These are phyloP conservation scores for Myopa testacea DNA, from an alignment of 2,888 invertebrate genomes.

Conservation along the genomic window DNA sequence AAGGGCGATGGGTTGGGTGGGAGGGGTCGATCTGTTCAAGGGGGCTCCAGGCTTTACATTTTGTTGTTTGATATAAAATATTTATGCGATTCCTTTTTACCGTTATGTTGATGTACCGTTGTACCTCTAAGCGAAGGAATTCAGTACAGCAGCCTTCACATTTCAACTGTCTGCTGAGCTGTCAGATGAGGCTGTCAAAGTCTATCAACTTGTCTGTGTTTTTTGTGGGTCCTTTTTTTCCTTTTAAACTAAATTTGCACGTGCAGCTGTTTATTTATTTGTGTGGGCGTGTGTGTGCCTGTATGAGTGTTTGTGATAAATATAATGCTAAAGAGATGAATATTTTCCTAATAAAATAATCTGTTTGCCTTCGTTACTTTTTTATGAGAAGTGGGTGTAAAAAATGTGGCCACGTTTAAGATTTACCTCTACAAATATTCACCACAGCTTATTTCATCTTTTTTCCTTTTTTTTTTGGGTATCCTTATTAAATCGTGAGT, in stretches of 20 bases:
- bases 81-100: constrained; percentile 27
- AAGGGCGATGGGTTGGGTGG: no score
- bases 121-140: constrained; percentile 26
- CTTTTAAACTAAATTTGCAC: constrained; percentile 15
- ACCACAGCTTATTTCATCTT: no score
- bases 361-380: constrained; percentile 48
- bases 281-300: constrained; percentile 40
- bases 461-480: no score
- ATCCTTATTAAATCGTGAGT: no score
- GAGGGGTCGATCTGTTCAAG: not conserved
- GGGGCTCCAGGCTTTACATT: not conserved
- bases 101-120: not conserved
- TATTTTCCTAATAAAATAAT: constrained; percentile 64
- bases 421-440: no score
- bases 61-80: constrained; percentile 36
- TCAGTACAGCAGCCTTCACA: constrained; percentile 19
- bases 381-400: no score
- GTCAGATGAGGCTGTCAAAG: constrained; percentile 31
- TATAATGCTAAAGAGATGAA: constrained; percentile 57
- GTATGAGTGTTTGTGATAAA: constrained; percentile 46
- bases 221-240: constrained; percentile 29
- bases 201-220: constrained; percentile 34
- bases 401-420: no score
- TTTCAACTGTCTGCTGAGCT: constrained; percentile 27
- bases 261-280: constrained; percentile 38